Conservation (phyloP, 2,797 vertebrate species). For the Sarcophilus harrisii region DNA sequence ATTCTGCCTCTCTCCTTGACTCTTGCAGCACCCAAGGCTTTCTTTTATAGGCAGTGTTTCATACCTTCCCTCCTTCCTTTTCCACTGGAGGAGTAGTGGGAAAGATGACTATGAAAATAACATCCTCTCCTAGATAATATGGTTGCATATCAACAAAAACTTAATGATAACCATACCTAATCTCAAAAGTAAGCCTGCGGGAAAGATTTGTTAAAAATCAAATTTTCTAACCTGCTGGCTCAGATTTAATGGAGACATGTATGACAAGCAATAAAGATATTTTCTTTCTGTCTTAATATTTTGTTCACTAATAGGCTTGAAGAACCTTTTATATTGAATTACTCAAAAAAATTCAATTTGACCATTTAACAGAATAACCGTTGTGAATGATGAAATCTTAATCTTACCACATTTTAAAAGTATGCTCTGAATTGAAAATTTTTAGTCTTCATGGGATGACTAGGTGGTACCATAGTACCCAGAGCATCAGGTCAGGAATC, state of each 20-base stretch:
- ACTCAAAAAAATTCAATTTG: conserved; percentile 20
- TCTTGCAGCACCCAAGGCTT: neutral
- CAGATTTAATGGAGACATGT: neutral
- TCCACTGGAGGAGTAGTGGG: neutral
- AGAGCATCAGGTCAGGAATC: neutral
- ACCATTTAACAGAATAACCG: neutral
- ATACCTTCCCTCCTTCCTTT: neutral
- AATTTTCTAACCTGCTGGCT: neutral
- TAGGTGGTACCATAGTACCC: neutral
- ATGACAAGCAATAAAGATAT: neutral
- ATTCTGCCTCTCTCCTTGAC: neutral
- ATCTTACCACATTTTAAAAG: conserved; percentile 58
- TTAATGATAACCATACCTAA: neutral
- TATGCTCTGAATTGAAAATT: conserved; percentile 1
- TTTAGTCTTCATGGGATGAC: conserved; percentile 50
- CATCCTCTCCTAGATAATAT: neutral
- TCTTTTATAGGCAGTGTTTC: neutral
- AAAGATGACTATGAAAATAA: neutral
- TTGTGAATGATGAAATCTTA: conserved; percentile 24
- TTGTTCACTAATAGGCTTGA: conserved; percentile 20
- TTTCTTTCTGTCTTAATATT: conserved; percentile 47
- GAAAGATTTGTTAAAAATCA: neutral
- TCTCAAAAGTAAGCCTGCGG: neutral
- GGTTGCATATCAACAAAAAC: neutral
- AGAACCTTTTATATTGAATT: conserved; percentile 25